Base-by-base conservation (phyloP, 1,140 invertebrate species). In the Tachypleus tridentatus region DNA sequence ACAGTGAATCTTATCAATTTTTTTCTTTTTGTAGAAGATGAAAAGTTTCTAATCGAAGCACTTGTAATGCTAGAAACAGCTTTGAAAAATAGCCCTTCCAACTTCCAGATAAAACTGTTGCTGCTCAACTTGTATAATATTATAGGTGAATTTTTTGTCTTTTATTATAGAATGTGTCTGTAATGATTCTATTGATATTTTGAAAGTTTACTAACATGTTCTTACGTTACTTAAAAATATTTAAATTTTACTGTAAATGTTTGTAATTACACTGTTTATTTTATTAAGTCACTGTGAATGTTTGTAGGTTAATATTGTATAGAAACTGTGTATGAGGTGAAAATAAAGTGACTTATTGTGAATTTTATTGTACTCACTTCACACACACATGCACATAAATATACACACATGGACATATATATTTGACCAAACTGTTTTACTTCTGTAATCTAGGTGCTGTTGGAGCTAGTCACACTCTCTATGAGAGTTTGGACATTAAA, bases 401-500 rank as follows among this genome's bases (percentile, higher is more conserved):
- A 29, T 29, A 29, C 29, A 29, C 29, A 29, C 29, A 29, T 29
- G 29, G 29, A 0, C 29, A 29, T 29, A 29, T 29, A 29, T 29
- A 29, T 29, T 29, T 29, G 29, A 29, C 2, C 29, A 29, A 29
- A 29, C 29, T 29, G 29, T 29, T 29, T 29, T 29, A 29, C 29
- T 29, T 29, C 29, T 29, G 29, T 29, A 2, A 69, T 74, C 29
- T 69, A 82, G 88, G 88, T 69, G 86, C 83, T 71, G 82, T 82
- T 68, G 73, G 80, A n/a, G 84, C 83, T 4, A 88, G 87, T 57
- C 84, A 86, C 67, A 77, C 78, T 57, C 77, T 85, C 67, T 89
- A 86, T 71, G 79, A 82, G 61, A 76, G 74, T 60, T 77, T 97
- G 74, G 93, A 97, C 73, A 83, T 93, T 60, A 98, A 98, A 80